A percentile compares a stretch with the other conserved stretches of the same genome.
Evolutionary conservation across 2,797 vertebrate genomes (phyloP).

Genomic region (Rhinogobio ventralis): DNA sequence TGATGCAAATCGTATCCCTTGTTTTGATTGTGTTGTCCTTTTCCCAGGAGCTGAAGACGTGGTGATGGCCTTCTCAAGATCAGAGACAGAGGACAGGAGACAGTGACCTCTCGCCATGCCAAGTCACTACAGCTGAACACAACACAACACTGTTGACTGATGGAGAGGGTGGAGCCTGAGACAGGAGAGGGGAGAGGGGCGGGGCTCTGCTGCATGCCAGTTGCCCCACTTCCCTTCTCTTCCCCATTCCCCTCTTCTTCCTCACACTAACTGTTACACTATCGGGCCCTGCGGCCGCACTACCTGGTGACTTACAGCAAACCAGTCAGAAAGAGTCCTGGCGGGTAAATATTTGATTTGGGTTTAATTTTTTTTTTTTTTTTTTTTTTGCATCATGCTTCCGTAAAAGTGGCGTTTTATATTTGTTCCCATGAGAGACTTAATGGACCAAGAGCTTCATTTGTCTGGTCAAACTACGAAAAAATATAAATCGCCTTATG

Average conservation of each 20-base stretch:
- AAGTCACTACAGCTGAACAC: constrained; percentile 56
- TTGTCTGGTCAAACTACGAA: constrained; percentile 65
- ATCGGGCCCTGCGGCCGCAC: constrained; percentile 60
- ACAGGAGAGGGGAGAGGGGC: constrained; percentile 52
- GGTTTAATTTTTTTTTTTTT: not conserved
- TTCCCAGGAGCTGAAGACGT: constrained; percentile 94
- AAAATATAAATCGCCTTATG: constrained; percentile 61
- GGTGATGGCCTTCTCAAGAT: constrained; percentile 98
- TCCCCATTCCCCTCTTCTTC: constrained; percentile 57
- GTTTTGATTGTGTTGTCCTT: constrained; percentile 1
- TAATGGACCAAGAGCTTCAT: constrained; percentile 66
- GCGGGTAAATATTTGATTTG: constrained; percentile 28
- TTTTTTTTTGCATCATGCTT: constrained; percentile 20
- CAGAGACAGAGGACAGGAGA: constrained; percentile 95
- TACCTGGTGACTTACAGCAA: constrained; percentile 54
- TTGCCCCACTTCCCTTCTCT: constrained; percentile 53
- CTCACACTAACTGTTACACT: constrained; percentile 68
- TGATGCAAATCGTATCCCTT: not conserved
- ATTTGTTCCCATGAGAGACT: constrained; percentile 66
- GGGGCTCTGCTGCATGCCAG: constrained; percentile 51
- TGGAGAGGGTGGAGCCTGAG: constrained; percentile 67
- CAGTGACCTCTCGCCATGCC: constrained; percentile 82
- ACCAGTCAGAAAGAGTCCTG: constrained; percentile 53
- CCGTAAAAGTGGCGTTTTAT: constrained; percentile 63
- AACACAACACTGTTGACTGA: constrained; percentile 72